These are phyloP conservation scores for Acipenser ruthenus DNA, from an alignment of 2,797 vertebrate species.

Conservation along the genomic window DNA sequence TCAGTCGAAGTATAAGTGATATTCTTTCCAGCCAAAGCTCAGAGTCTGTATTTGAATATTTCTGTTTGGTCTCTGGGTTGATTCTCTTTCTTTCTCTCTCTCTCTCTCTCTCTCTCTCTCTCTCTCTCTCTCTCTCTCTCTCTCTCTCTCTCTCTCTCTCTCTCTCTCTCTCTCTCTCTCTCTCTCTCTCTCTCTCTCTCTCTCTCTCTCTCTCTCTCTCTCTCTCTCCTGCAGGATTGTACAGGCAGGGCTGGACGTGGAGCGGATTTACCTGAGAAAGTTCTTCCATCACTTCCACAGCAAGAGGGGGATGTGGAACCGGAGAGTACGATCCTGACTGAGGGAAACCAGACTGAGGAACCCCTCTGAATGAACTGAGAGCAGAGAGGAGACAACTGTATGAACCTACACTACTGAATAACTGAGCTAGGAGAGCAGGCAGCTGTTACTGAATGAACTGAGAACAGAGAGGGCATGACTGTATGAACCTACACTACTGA, in stretches of 20 bases:
- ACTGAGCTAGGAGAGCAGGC: constrained; percentile 17
- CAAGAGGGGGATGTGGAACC: constrained; percentile 94
- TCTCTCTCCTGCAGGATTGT: constrained; percentile 63
- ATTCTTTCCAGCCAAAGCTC: too few relatives aligned
- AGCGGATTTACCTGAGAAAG: constrained; percentile 82
- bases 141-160: neutral
- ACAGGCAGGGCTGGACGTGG: constrained; percentile 83
- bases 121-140: neutral
- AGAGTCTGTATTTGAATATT: too few relatives aligned
- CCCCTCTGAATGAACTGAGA: constrained; percentile 39
- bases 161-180: neutral
- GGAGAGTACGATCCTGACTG: constrained; percentile 32
- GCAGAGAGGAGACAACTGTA: neutral
- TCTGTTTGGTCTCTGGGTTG: neutral
- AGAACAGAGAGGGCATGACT: neutral
- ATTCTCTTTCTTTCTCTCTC: constrained; percentile 11
- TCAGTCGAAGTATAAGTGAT: too few relatives aligned
- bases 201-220: too few relatives aligned
- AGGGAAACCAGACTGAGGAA: neutral
- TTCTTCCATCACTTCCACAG: constrained; percentile 91
- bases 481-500: neutral
- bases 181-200: constrained; percentile 2
- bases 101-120: too few relatives aligned
- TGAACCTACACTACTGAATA: neutral
- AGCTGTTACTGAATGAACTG: neutral